phyloP scores from a whole-genome alignment of 2,888 invertebrate genomes.

The Hypsopygia costalis region DNA sequence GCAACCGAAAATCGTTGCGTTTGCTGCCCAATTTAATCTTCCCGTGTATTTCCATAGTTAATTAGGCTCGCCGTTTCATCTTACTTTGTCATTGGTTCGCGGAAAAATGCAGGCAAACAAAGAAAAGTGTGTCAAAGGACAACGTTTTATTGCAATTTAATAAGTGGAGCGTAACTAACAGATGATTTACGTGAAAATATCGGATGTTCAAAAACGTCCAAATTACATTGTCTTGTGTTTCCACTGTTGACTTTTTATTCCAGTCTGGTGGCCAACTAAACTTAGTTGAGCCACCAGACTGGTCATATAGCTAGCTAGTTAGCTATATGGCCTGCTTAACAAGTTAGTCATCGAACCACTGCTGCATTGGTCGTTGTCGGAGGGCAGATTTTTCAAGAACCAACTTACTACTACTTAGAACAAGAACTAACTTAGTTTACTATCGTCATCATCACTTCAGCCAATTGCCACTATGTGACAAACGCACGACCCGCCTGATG shows the following conservation, averaged over 20 bases:
- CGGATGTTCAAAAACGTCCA: background rate
- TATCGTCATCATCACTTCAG: too few relatives aligned
- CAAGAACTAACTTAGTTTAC: too few relatives aligned
- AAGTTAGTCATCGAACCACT: too few relatives aligned
- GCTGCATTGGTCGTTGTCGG: too few relatives aligned
- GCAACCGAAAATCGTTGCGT: constrained; percentile 9
- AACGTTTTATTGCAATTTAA: constrained; percentile 25
- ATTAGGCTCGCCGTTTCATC: constrained; percentile 59
- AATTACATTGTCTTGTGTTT: background rate
- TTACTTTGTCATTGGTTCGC: constrained; percentile 64
- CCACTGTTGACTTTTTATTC: background rate
- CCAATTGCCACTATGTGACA: too few relatives aligned
- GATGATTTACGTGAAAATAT: constrained; percentile 5
- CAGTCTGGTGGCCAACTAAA: too few relatives aligned
- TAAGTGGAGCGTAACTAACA: constrained; percentile 25
- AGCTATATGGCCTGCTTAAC: too few relatives aligned
- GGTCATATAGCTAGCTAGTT: too few relatives aligned
- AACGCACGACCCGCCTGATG: too few relatives aligned
- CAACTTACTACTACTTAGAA: too few relatives aligned
- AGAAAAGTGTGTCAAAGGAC: constrained; percentile 55
- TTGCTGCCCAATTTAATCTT: constrained; percentile 1
- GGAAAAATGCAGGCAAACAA: constrained; percentile 61
- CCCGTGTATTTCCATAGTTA: constrained; percentile 42
- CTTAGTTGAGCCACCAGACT: too few relatives aligned
- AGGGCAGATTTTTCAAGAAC: too few relatives aligned